Evolutionary conservation across 2,888 invertebrate species (phyloP).

Genomic region (Rhagonycha lutea): DNA sequence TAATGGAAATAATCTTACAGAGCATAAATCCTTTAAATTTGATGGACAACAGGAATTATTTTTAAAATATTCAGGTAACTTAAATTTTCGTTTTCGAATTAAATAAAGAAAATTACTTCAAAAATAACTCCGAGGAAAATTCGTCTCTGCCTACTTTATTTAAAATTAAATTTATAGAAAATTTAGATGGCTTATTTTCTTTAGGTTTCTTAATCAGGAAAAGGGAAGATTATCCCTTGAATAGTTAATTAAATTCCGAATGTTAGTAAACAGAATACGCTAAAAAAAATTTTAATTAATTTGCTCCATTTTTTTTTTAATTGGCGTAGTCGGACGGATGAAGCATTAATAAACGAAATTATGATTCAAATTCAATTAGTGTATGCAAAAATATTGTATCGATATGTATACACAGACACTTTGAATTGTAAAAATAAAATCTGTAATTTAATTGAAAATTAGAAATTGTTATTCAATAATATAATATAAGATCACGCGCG

Average conservation of each 20-base stretch:
- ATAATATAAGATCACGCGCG: not conserved
- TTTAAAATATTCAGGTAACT: not conserved
- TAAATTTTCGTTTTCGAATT: not conserved
- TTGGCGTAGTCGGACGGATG: not conserved
- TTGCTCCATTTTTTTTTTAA: not conserved
- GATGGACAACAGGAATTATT: slow-evolving; percentile 3
- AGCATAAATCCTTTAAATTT: not conserved
- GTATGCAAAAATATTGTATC: not conserved
- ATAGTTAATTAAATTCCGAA: not conserved
- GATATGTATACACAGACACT: no score
- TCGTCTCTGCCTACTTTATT: not conserved
- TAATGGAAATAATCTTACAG: not conserved
- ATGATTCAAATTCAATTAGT: not conserved
- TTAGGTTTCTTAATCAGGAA: not conserved
- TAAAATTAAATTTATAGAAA: not conserved
- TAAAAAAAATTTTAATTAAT: not conserved
- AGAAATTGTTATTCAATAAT: slow-evolving; percentile 15
- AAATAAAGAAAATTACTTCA: not conserved
- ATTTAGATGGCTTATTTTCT: not conserved
- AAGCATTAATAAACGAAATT: not conserved
- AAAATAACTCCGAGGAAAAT: not conserved
- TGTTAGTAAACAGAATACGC: not conserved
- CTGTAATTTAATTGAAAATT: slow-evolving; percentile 5
- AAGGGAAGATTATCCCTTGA: not conserved
- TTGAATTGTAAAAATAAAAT: not conserved